Percentiles rank a stretch among this genome's conserved stretches.
These are phyloP conservation scores for Sarcoramphus papa DNA, from an alignment of 2,797 vertebrate genomes.

Conservation along the genomic window DNA sequence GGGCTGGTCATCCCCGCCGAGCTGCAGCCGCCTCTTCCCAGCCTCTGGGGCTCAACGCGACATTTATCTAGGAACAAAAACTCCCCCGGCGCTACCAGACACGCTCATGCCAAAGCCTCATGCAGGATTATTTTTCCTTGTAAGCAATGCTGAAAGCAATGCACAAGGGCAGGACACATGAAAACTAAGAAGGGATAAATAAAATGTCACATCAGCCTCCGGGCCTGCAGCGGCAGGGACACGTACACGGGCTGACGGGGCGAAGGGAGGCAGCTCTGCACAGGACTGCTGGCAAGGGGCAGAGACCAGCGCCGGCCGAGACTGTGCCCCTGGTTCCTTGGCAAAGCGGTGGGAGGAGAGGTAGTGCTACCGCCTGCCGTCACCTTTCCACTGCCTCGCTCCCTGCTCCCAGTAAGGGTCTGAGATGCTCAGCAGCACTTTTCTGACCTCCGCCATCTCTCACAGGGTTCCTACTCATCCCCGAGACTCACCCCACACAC, in stretches of 20 bases:
- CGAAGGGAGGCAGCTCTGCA: background rate
- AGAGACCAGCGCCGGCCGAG: rapidly evolving
- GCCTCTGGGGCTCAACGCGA: background rate
- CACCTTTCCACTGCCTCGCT: background rate
- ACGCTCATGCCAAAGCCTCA: background rate
- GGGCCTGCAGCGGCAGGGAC: background rate
- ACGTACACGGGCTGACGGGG: rapidly evolving
- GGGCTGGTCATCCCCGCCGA: background rate
- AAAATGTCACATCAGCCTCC: background rate
- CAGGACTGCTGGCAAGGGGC: background rate
- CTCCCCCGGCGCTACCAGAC: background rate
- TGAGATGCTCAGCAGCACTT: background rate
- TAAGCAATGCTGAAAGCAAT: background rate
- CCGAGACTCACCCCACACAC: background rate
- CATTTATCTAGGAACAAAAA: background rate
- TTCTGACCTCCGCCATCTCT: background rate
- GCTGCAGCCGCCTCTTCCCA: background rate
- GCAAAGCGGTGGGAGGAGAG: background rate
- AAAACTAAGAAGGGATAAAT: constrained; percentile 13
- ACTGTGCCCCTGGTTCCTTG: background rate
- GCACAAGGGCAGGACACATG: background rate
- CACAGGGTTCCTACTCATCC: background rate
- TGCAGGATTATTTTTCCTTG: background rate
- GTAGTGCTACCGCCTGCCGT: background rate
- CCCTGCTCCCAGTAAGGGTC: background rate